Conservation (phyloP, 2,113 vertebrate genomes). For the Polypterus senegalus region DNA sequence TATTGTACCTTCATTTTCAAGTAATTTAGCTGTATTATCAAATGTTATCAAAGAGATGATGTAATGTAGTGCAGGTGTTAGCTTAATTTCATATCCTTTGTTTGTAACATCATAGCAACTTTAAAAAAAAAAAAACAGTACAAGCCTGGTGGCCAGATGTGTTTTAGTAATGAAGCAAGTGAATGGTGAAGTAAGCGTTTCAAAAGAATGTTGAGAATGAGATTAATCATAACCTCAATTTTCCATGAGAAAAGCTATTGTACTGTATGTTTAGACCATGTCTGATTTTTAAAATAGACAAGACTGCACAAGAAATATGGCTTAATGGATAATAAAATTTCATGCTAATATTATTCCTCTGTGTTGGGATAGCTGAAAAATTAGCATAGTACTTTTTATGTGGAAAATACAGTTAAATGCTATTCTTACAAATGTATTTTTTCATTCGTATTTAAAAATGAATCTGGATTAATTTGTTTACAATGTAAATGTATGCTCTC, state of each 20-base stretch:
- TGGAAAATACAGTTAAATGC: too few relatives aligned
- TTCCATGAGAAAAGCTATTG: slow-evolving; percentile 40
- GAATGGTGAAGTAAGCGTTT: slow-evolving; percentile 73
- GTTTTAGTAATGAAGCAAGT: slow-evolving; percentile 72
- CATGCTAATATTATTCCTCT: too few relatives aligned
- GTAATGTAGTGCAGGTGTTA: slow-evolving; percentile 33
- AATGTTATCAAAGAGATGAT: not conserved
- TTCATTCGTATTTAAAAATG: too few relatives aligned
- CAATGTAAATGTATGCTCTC: too few relatives aligned
- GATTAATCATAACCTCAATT: slow-evolving; percentile 68
- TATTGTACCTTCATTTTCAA: too few relatives aligned
- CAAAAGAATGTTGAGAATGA: slow-evolving; percentile 65
- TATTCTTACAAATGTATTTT: too few relatives aligned
- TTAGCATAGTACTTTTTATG: too few relatives aligned
- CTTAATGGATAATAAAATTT: too few relatives aligned
- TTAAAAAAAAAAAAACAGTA: slow-evolving; percentile 31
- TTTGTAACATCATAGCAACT: slow-evolving; percentile 35
- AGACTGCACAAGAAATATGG: not conserved
- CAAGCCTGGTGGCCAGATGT: slow-evolving; percentile 71
- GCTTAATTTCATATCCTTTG: slow-evolving; percentile 25
- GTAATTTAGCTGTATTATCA: too few relatives aligned
- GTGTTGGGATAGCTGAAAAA: too few relatives aligned
- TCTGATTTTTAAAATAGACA: slow-evolving; percentile 37
- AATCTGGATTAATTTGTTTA: too few relatives aligned
- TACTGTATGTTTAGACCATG: slow-evolving; percentile 32